Evolutionary conservation across 2,797 vertebrate genomes (phyloP).

Genomic region (Sphenodon punctatus): DNA sequence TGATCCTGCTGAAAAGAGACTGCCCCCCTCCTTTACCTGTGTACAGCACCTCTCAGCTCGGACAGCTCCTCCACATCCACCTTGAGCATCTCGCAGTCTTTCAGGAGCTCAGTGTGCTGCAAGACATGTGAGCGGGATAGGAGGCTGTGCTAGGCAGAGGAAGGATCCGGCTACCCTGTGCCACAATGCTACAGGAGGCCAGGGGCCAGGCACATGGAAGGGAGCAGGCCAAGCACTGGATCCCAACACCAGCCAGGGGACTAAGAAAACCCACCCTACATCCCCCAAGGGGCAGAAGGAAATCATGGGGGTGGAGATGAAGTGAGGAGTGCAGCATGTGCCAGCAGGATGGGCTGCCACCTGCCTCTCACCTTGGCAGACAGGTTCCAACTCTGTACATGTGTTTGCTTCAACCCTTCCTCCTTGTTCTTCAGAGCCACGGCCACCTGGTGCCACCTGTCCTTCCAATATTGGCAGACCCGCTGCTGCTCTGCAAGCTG

Average conservation of each 20-base stretch:
- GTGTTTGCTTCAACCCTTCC: slow-evolving; percentile 66
- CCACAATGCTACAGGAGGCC: not conserved
- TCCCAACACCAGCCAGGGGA: too few species aligned
- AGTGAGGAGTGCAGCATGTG: not conserved
- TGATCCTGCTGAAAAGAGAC: too few species aligned
- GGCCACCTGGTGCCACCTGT: slow-evolving; percentile 69
- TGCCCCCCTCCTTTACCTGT: not conserved
- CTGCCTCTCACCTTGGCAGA: slow-evolving; percentile 44
- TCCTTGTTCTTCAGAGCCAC: slow-evolving; percentile 69
- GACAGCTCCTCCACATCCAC: slow-evolving; percentile 14
- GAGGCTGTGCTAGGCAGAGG: not conserved
- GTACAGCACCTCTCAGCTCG: not conserved
- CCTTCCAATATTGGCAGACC: slow-evolving; percentile 73
- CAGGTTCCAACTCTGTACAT: not conserved
- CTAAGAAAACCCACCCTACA: too few species aligned
- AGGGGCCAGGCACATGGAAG: too few species aligned
- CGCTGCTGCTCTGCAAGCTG: slow-evolving; percentile 66
- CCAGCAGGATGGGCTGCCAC: not conserved
- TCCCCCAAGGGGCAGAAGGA: not conserved
- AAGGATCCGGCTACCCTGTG: not conserved
- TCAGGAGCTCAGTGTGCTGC: not conserved
- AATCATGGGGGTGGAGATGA: not conserved
- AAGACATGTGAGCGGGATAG: not conserved
- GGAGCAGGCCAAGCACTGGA: too few species aligned
- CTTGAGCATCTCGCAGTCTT: slow-evolving; percentile 13